Evolutionary conservation across 2,888 invertebrate genomes (phyloP).

Genomic region (Amphipoea lucens): DNA sequence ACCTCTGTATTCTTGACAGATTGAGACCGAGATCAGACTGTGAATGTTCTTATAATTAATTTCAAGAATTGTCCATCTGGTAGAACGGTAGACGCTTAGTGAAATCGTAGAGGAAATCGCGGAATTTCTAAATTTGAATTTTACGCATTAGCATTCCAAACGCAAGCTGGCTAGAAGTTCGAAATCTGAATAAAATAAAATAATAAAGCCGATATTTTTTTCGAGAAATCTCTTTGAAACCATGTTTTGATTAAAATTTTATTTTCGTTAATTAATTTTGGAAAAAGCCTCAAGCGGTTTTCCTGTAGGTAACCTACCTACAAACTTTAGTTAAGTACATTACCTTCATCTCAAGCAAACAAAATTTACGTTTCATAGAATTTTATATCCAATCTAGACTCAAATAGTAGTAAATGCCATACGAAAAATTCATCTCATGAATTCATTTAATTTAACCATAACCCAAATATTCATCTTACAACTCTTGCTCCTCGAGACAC

Average conservation of each 20-base stretch:
- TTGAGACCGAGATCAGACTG: no score
- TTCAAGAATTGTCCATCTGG: no score
- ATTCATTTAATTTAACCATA: not conserved
- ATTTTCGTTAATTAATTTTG: not conserved
- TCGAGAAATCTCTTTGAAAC: not conserved
- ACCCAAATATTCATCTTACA: not conserved
- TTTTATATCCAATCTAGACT: not conserved
- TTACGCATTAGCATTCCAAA: not conserved
- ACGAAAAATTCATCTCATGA: not conserved
- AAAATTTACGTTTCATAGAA: not conserved
- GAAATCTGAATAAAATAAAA: not conserved
- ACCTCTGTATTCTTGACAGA: no score
- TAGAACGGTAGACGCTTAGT: not conserved
- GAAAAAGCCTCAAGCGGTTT: not conserved
- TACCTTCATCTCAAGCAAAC: no score
- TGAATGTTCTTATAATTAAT: no score
- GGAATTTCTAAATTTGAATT: constrained; percentile 16
- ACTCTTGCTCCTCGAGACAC: not conserved
- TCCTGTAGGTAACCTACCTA: no score
- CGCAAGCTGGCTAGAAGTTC: not conserved
- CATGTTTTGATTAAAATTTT: not conserved
- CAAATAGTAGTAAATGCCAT: not conserved
- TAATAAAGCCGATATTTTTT: not conserved
- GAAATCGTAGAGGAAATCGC: not conserved
- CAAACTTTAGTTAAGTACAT: not conserved